phyloP scores from a whole-genome alignment of 2,888 invertebrate genomes.

The Euproctis similis region DNA sequence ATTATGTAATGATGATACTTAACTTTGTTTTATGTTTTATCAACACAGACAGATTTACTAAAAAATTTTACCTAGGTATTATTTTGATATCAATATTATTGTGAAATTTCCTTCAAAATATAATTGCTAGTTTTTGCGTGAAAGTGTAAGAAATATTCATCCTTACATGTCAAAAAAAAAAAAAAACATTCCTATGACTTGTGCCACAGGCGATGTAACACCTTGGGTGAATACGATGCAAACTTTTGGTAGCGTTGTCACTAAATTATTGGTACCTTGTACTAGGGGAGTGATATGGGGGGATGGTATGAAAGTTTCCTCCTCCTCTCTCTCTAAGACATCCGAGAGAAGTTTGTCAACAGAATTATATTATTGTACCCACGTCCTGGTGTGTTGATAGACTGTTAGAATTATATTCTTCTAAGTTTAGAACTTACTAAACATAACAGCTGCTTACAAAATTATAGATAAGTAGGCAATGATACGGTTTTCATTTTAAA shows the following conservation, averaged over 20 bases:
- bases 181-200: constrained; percentile 10
- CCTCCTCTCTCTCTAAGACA: constrained; percentile 29
- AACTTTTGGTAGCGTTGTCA: constrained; percentile 46
- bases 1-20: too few species aligned
- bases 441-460: too few species aligned
- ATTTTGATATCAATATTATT: too few species aligned
- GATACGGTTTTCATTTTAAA: too few species aligned
- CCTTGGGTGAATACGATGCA: constrained; percentile 48
- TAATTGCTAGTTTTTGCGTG: neutral
- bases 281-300: constrained; percentile 16
- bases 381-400: constrained; percentile 15
- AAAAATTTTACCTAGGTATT: too few species aligned
- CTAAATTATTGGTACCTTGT: constrained; percentile 50
- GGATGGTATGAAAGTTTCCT: constrained; percentile 17
- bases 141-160: too few species aligned
- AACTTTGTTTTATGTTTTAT: neutral
- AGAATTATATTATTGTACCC: constrained; percentile 30
- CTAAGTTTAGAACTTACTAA: too few species aligned
- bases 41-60: neutral
- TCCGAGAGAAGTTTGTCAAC: constrained; percentile 25
- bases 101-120: neutral
- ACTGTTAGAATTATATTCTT: too few species aligned
- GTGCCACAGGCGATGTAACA: constrained; percentile 23
- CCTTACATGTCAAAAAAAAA: neutral
- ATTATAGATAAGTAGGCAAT: too few species aligned